These are phyloP conservation scores for Echiichthys vipera DNA, from an alignment of 2,797 vertebrate genomes.

Conservation along the genomic window DNA sequence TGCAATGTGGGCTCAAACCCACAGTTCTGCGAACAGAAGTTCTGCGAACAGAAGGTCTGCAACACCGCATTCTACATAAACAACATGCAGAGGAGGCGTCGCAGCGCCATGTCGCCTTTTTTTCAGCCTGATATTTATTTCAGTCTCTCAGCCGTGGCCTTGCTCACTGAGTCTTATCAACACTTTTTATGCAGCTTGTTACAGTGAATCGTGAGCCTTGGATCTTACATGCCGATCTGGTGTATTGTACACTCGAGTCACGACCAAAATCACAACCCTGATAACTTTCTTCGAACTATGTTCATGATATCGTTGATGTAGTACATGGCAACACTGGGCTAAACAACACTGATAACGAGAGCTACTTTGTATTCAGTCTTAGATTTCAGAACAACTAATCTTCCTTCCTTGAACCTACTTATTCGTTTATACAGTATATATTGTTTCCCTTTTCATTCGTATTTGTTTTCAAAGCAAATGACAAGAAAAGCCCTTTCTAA, in stretches of 20 bases:
- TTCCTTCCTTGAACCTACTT: neutral
- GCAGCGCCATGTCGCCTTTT: constrained; percentile 12
- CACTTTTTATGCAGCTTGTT: constrained; percentile 6
- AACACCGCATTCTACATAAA: neutral
- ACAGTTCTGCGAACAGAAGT: constrained; percentile 34
- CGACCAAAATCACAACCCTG: neutral
- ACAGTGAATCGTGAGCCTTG: constrained; percentile 5
- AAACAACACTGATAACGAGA: neutral
- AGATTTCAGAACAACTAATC: neutral
- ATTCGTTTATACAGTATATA: neutral
- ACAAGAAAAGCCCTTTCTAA: neutral
- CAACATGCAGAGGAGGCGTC: constrained; percentile 36
- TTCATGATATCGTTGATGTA: neutral
- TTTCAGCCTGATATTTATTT: constrained; percentile 22
- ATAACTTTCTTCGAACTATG: neutral
- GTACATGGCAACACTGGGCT: neutral
- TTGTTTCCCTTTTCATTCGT: neutral
- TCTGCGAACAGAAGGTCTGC: constrained; percentile 27
- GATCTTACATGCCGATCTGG: neutral
- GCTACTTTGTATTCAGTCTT: neutral
- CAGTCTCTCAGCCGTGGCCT: constrained; percentile 22
- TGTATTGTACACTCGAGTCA: constrained; percentile 1
- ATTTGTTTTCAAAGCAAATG: neutral
- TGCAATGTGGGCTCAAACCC: neutral
- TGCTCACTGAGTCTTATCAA: constrained; percentile 24